phyloP scores from a whole-genome alignment of 2,888 invertebrate genomes.

The Hedya salicella region DNA sequence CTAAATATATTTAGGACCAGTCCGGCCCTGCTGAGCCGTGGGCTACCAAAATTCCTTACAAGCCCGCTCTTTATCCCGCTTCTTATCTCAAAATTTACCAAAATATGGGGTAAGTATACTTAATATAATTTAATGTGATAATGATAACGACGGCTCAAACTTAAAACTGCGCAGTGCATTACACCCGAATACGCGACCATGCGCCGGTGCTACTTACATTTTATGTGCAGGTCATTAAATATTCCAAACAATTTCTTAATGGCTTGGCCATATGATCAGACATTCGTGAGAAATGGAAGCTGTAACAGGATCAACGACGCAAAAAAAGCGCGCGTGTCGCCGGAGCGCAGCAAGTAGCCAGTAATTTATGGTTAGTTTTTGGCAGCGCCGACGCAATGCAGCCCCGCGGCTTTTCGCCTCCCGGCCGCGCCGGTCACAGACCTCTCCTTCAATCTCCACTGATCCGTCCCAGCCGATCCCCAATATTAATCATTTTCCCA shows the following conservation, averaged over 20 bases:
- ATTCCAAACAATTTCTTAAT: slow-evolving; percentile 73
- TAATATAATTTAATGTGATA: slow-evolving; percentile 43
- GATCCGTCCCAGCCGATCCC: slow-evolving; percentile 80
- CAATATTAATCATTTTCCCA: slow-evolving; percentile 78
- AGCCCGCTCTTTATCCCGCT: slow-evolving; percentile 52
- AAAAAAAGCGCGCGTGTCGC: slow-evolving; percentile 79
- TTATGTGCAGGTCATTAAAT: slow-evolving; percentile 57
- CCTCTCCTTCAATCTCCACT: slow-evolving; percentile 83
- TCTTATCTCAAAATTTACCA: slow-evolving; percentile 59
- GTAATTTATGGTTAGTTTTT: slow-evolving; percentile 86
- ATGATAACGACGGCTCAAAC: slow-evolving; percentile 37
- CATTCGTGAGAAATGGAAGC: slow-evolving; percentile 81
- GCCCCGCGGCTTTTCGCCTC: slow-evolving; percentile 77
- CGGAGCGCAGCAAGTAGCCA: slow-evolving; percentile 77
- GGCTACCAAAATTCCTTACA: slow-evolving; percentile 77
- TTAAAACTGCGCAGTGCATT: slow-evolving; percentile 20
- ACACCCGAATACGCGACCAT: slow-evolving; percentile 12
- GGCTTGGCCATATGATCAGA: slow-evolving; percentile 73
- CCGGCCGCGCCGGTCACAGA: slow-evolving; percentile 75
- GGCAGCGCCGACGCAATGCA: slow-evolving; percentile 80
- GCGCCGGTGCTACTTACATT: slow-evolving; percentile 28
- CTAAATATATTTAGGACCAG: slow-evolving; percentile 47
- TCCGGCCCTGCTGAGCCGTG: slow-evolving; percentile 67
- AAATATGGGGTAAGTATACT: slow-evolving; percentile 44
- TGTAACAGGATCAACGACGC: slow-evolving; percentile 76